Percentiles rank a stretch among this genome's conserved stretches.
These are phyloP conservation scores for Acanthornis magna DNA, from an alignment of 2,797 vertebrate species.

Conservation along the genomic window DNA sequence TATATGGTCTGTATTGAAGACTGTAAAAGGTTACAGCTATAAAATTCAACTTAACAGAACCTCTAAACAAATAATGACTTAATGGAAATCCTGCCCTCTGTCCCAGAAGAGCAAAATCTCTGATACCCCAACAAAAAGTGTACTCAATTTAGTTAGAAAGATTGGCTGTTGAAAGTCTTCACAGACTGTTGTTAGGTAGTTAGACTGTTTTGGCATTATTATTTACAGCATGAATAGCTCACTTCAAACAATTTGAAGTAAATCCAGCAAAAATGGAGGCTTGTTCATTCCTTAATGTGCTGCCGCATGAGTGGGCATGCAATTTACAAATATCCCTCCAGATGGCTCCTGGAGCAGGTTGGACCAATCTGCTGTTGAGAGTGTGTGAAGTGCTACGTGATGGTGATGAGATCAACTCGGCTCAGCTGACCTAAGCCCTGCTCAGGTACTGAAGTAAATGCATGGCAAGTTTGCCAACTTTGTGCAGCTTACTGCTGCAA, in stretches of 20 bases:
- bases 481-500: not conserved
- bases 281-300: not conserved
- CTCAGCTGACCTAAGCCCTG: accelerated
- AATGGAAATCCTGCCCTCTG: not conserved
- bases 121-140: not conserved
- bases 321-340: not conserved
- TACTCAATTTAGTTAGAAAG: not conserved
- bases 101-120: not conserved
- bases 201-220: not conserved
- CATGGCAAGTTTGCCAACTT: not conserved
- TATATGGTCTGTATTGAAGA: not conserved
- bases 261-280: not conserved
- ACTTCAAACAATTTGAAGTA: not conserved
- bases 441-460: not conserved
- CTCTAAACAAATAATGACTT: not conserved
- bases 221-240: not conserved
- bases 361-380: not conserved
- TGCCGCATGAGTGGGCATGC: not conserved
- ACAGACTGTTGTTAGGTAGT: not conserved
- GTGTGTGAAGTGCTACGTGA: not conserved
- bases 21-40: not conserved
- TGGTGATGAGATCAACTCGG: not conserved
- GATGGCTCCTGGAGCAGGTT: not conserved
- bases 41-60: not conserved
- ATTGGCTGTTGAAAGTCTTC: not conserved